Evolutionary conservation across 2,797 vertebrate genomes (phyloP).

Genomic region (Enteromius viviparus): DNA sequence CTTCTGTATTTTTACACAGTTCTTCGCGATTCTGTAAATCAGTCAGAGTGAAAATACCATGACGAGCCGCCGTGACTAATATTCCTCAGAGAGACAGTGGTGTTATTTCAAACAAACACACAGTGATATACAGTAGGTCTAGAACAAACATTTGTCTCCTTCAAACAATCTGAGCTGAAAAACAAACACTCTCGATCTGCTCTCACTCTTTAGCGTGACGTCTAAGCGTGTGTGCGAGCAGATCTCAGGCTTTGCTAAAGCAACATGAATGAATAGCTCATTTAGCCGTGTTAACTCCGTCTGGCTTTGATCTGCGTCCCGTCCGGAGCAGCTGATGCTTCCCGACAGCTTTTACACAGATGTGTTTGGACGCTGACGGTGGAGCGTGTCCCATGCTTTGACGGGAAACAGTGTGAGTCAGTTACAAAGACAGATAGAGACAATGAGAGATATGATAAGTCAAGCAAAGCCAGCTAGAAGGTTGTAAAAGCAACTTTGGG

Average conservation of each 20-base stretch:
- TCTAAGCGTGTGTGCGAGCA: background rate
- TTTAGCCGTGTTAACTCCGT: slow-evolving; percentile 14
- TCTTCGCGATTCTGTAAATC: background rate
- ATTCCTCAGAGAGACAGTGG: background rate
- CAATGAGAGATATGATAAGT: slow-evolving; percentile 45
- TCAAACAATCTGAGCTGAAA: slow-evolving; percentile 50
- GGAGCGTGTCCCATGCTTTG: slow-evolving; percentile 18
- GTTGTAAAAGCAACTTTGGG: background rate
- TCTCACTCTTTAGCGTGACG: background rate
- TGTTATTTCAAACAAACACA: slow-evolving; percentile 44
- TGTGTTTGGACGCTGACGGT: slow-evolving; percentile 30
- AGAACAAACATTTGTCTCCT: slow-evolving; percentile 48
- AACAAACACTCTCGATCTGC: slow-evolving; percentile 46
- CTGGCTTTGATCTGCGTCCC: slow-evolving; percentile 39
- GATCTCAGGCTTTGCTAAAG: slow-evolving; percentile 12
- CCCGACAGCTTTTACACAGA: slow-evolving; percentile 27
- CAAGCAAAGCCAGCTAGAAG: slow-evolving; percentile 75
- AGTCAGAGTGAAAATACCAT: slow-evolving; percentile 20
- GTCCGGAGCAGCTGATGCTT: slow-evolving; percentile 10
- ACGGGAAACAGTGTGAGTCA: slow-evolving; percentile 44
- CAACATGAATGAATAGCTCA: slow-evolving; percentile 33
- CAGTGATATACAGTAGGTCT: slow-evolving; percentile 29
- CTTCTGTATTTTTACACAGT: background rate
- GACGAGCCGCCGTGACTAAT: slow-evolving; percentile 13
- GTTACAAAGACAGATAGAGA: slow-evolving; percentile 62